These are phyloP conservation scores for Hyperoodon ampullatus DNA, from an alignment of 2,113 vertebrate species.

Conservation along the genomic window DNA sequence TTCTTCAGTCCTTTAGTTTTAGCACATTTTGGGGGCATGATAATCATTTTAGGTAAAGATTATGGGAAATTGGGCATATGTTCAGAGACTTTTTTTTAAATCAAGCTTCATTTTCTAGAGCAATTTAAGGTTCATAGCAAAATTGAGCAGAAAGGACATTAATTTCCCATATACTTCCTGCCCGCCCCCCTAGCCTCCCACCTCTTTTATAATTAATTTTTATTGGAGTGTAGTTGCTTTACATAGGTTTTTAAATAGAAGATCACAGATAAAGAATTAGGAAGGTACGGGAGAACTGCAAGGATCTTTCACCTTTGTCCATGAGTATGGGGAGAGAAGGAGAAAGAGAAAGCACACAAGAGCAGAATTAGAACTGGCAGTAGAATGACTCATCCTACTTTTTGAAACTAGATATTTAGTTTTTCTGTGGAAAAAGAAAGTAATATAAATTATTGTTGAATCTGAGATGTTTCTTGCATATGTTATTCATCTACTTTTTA, in stretches of 20 bases:
- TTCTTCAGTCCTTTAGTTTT: not conserved
- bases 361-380: not conserved
- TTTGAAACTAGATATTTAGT: not conserved
- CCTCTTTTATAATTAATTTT: too few relatives aligned
- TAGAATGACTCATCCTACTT: not conserved
- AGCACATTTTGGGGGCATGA: not conserved
- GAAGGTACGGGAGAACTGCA: not conserved
- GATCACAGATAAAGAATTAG: not conserved
- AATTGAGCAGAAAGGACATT: not conserved
- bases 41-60: not conserved
- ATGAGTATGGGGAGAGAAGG: not conserved
- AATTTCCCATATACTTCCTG: not conserved
- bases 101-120: not conserved
- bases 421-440: slow-evolving; percentile 5
- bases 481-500: not conserved
- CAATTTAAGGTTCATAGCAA: not conserved
- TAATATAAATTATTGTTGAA: not conserved
- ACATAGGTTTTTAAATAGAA: not conserved
- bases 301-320: not conserved
- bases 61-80: not conserved
- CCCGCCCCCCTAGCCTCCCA: not conserved
- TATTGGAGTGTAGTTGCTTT: too few relatives aligned
- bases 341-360: not conserved
- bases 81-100: not conserved
- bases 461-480: not conserved